Conservation (phyloP, 2,888 invertebrate species). For the Baccha elongata region DNA sequence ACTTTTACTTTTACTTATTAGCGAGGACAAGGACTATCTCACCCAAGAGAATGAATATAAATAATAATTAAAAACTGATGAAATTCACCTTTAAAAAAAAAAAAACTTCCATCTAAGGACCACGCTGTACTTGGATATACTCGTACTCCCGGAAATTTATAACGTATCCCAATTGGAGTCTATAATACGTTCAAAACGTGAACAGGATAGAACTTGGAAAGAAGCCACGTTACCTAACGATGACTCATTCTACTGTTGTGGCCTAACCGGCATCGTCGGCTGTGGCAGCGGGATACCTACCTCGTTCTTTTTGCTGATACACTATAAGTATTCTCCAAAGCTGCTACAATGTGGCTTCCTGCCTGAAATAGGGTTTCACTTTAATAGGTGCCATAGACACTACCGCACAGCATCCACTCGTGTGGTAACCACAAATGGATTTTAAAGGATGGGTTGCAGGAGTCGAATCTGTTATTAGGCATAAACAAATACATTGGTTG, state of each 20-base stretch:
- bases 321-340: neutral
- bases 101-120: constrained; percentile 25
- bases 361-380: constrained; percentile 53
- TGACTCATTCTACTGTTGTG: constrained; percentile 50
- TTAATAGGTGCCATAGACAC: constrained; percentile 67
- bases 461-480: constrained; percentile 71
- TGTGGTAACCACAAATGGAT: constrained; percentile 67
- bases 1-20: too few species aligned
- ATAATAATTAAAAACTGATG: too few species aligned
- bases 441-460: constrained; percentile 54
- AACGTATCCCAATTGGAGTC: constrained; percentile 66
- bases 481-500: constrained; percentile 74
- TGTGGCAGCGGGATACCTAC: neutral
- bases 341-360: constrained; percentile 39
- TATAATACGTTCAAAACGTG: constrained; percentile 55
- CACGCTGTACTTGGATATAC: constrained; percentile 57
- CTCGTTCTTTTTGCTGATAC: constrained; percentile 8
- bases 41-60: too few species aligned
- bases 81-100: neutral
- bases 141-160: constrained; percentile 68
- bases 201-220: constrained; percentile 3
- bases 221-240: constrained; percentile 39
- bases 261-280: neutral
- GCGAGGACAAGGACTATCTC: too few species aligned
- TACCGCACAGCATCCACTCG: constrained; percentile 60